phyloP scores from a whole-genome alignment of 2,113 vertebrate species.

The Pedetes capensis region DNA sequence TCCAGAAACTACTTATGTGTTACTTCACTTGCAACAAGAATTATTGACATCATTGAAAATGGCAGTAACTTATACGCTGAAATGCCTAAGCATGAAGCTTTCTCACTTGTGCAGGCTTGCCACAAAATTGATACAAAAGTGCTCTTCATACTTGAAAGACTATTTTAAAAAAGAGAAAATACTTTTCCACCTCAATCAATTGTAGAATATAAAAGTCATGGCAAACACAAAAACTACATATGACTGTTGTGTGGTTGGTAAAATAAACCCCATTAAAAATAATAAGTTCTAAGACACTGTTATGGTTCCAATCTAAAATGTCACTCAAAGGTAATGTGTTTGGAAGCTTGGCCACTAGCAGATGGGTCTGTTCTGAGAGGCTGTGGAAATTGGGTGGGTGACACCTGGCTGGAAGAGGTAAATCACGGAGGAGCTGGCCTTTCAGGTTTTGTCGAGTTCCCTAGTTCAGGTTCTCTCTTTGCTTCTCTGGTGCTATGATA shows the following conservation, averaged over 20 bases:
- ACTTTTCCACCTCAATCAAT: background rate
- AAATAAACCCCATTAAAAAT: constrained; percentile 2
- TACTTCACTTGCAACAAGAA: background rate
- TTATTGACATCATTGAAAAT: constrained; percentile 47
- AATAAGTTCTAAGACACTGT: background rate
- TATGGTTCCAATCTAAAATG: too few relatives aligned
- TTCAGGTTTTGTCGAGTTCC: too few relatives aligned
- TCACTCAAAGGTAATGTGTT: too few relatives aligned
- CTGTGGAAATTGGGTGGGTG: too few relatives aligned
- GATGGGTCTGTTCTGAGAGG: too few relatives aligned
- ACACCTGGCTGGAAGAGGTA: too few relatives aligned
- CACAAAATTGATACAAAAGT: constrained; percentile 46
- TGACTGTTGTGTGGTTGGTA: background rate
- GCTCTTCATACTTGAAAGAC: constrained; percentile 36
- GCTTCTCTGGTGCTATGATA: too few relatives aligned
- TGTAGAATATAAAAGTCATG: background rate
- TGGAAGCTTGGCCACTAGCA: too few relatives aligned
- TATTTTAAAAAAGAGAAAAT: background rate
- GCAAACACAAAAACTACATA: background rate
- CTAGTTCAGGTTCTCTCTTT: too few relatives aligned
- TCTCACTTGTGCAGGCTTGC: background rate
- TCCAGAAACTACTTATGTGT: background rate
- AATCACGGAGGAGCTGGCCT: too few relatives aligned
- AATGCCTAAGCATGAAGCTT: background rate
- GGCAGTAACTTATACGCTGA: background rate